Conservation (phyloP, 2,797 vertebrate genomes). For the Sebastes hubbsi region DNA sequence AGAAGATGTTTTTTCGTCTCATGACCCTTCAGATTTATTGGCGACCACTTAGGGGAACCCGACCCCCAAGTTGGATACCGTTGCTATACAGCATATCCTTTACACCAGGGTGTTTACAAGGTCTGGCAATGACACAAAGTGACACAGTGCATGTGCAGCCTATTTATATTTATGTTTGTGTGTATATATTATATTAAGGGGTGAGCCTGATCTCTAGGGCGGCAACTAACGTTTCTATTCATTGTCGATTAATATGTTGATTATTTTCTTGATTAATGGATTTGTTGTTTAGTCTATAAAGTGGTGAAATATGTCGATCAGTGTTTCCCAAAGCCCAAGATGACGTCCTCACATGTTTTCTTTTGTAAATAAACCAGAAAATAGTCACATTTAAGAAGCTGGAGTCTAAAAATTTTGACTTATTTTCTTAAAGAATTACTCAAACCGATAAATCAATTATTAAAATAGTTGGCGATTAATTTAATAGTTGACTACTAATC, state of each 20-base stretch:
- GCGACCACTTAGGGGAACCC: background rate
- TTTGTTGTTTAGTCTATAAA: too few relatives aligned
- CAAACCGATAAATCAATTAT: too few relatives aligned
- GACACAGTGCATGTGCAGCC: background rate
- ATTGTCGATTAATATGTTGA: too few relatives aligned
- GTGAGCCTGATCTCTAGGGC: background rate
- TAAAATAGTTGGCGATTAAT: too few relatives aligned
- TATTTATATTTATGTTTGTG: constrained; percentile 2
- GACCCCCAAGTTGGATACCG: background rate
- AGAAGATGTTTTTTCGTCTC: background rate
- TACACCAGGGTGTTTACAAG: background rate
- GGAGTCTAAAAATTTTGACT: fast-evolving
- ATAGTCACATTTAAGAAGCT: too few relatives aligned
- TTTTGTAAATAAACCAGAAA: too few relatives aligned
- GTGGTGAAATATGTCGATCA: too few relatives aligned
- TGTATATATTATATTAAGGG: background rate
- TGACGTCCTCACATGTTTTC: fast-evolving
- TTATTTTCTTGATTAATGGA: too few relatives aligned
- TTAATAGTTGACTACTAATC: too few relatives aligned
- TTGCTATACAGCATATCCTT: background rate
- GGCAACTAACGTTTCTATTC: too few relatives aligned
- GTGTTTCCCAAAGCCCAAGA: too few relatives aligned
- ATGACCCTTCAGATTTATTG: background rate
- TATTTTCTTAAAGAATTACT: too few relatives aligned
- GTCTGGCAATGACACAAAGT: background rate